Conservation (phyloP, 2,888 invertebrate species). For the Agonopterix subpropinquella region DNA sequence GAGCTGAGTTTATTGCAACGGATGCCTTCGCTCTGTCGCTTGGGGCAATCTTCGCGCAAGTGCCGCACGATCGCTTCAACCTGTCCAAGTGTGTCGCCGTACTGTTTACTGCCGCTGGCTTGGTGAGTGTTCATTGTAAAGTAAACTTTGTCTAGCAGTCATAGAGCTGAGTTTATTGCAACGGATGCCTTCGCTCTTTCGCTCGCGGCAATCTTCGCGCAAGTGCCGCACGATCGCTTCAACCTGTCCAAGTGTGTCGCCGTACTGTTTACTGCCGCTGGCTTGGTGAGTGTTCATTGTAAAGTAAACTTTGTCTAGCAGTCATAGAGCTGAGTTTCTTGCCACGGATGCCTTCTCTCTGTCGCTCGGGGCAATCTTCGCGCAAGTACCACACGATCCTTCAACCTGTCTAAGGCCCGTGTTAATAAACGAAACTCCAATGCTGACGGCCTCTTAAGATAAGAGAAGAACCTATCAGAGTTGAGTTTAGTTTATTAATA, state of each 20-base stretch:
- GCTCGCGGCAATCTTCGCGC: constrained; percentile 91
- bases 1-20: neutral
- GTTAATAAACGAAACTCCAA: too few species aligned
- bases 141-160: neutral
- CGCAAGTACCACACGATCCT: constrained; percentile 87
- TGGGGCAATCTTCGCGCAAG: constrained; percentile 90
- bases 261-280: constrained; percentile 82
- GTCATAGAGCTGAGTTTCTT: neutral
- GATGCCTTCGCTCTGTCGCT: constrained; percentile 84
- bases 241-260: constrained; percentile 89
- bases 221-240: constrained; percentile 87
- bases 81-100: constrained; percentile 89
- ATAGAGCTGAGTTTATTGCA: neutral
- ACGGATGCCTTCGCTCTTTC: constrained; percentile 82
- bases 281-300: constrained; percentile 72
- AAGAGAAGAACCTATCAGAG: too few species aligned
- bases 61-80: constrained; percentile 87
- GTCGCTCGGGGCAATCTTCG: constrained; percentile 86
- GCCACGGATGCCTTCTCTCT: too few species aligned
- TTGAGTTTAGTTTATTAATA: too few species aligned
- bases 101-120: constrained; percentile 81
- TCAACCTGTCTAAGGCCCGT: constrained; percentile 91
- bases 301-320: neutral
- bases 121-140: constrained; percentile 62
- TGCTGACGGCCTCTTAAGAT: too few species aligned